Conservation (phyloP, 2,113 vertebrate genomes). For the Corvus cornix region DNA sequence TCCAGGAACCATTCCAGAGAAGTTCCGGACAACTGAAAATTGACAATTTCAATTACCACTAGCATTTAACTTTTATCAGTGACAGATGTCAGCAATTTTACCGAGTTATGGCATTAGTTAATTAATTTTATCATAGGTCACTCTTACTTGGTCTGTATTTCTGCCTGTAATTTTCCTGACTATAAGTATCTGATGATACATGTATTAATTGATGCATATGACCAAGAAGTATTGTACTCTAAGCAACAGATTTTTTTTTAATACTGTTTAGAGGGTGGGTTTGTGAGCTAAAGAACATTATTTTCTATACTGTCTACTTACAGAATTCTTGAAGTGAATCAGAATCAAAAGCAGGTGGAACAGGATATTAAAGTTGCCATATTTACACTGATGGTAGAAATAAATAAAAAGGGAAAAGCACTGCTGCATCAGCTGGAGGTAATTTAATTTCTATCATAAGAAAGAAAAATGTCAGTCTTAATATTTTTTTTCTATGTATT, state of each 20-base stretch:
- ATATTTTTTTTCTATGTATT: neutral
- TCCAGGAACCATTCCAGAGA: neutral
- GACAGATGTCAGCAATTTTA: neutral
- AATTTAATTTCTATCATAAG: neutral
- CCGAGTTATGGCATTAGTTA: neutral
- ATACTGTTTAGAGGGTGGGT: neutral
- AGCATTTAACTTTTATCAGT: neutral
- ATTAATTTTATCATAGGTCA: neutral
- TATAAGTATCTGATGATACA: neutral
- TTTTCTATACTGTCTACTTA: slow-evolving; percentile 43
- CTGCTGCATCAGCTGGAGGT: slow-evolving; percentile 95
- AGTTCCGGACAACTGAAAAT: neutral
- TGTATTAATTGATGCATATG: neutral
- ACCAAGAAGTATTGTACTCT: neutral
- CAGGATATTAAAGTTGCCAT: slow-evolving; percentile 98
- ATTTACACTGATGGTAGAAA: slow-evolving; percentile 96
- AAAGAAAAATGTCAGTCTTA: neutral
- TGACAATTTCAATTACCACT: neutral
- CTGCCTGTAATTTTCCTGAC: neutral
- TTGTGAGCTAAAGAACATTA: neutral
- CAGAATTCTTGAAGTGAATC: slow-evolving; percentile 95
- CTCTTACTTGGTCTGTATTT: neutral
- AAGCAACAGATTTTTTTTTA: neutral
- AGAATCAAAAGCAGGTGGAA: slow-evolving; percentile 93
- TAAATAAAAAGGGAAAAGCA: slow-evolving; percentile 97